phyloP scores from a whole-genome alignment of 2,113 vertebrate genomes.

The Hippoglossus stenolepis region DNA sequence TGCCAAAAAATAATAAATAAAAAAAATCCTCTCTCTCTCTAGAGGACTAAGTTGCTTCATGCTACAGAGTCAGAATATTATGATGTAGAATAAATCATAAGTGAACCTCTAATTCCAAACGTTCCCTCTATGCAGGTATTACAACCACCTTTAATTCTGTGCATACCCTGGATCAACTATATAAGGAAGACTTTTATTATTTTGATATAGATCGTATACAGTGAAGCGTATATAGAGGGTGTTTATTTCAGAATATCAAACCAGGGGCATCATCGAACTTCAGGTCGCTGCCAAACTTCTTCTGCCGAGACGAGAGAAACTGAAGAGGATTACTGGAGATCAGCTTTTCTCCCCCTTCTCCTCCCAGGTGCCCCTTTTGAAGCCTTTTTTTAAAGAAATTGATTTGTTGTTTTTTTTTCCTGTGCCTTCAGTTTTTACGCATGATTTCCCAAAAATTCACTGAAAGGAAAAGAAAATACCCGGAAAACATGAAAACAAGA shows the following conservation, averaged over 20 bases:
- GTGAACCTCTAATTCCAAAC: neutral
- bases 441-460: too few species aligned
- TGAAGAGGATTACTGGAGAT: constrained; percentile 42
- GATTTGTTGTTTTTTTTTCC: too few species aligned
- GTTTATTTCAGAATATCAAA: too few species aligned
- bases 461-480: too few species aligned
- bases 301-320: too few species aligned
- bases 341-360: constrained; percentile 32
- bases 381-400: constrained; percentile 25
- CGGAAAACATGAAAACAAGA: constrained; percentile 7
- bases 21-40: neutral
- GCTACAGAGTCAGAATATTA: constrained; percentile 2
- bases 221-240: too few species aligned
- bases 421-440: too few species aligned
- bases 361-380: constrained; percentile 53
- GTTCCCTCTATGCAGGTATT: neutral
- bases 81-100: constrained; percentile 29
- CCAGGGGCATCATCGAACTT: neutral
- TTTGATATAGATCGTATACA: too few species aligned
- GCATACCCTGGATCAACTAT: too few species aligned
- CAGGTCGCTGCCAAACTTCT: neutral
- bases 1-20: constrained; percentile 42
- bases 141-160: too few species aligned
- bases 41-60: constrained; percentile 9
- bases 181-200: too few species aligned